Evolutionary conservation across 2,888 invertebrate species (phyloP).

Genomic region (Cheilosia scutellata): DNA sequence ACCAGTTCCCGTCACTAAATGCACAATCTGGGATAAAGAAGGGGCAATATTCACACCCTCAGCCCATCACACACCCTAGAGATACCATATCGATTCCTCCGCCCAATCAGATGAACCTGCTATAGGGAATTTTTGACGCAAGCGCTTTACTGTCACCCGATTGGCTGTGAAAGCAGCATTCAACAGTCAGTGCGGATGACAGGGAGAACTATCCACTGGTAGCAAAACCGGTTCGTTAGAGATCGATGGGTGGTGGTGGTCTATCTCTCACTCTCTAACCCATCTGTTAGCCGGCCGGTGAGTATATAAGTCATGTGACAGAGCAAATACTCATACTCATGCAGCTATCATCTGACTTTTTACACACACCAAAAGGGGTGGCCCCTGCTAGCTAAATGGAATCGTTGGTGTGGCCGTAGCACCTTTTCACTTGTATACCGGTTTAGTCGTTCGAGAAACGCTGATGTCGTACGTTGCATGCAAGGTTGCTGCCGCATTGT

Average conservation of each 20-base stretch:
- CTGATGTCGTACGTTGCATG: slow-evolving; percentile 77
- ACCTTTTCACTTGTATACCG: slow-evolving; percentile 77
- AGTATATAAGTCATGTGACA: slow-evolving; percentile 62
- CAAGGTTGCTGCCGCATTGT: slow-evolving; percentile 77
- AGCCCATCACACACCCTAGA: slow-evolving; percentile 22
- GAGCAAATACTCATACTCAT: slow-evolving; percentile 55
- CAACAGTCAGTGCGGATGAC: slow-evolving; percentile 9
- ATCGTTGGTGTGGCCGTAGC: slow-evolving; percentile 68
- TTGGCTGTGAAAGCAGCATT: slow-evolving; percentile 78
- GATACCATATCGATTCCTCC: slow-evolving; percentile 61
- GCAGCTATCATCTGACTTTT: slow-evolving; percentile 45
- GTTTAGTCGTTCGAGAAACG: slow-evolving; percentile 84
- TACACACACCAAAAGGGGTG: slow-evolving; percentile 66
- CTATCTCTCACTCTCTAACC: slow-evolving; percentile 51
- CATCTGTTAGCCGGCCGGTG: background rate
- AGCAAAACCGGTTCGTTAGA: slow-evolving; percentile 69
- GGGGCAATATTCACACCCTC: slow-evolving; percentile 54
- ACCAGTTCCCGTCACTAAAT: slow-evolving; percentile 68
- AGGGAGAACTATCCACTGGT: slow-evolving; percentile 29
- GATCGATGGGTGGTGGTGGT: slow-evolving; percentile 56
- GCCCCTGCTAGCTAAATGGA: slow-evolving; percentile 52
- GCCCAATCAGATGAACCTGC: slow-evolving; percentile 70
- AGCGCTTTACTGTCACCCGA: slow-evolving; percentile 81
- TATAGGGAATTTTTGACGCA: slow-evolving; percentile 77
- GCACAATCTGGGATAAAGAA: slow-evolving; percentile 59